Percentiles rank a stretch among this genome's conserved stretches.
Evolutionary conservation across 2,888 invertebrate genomes (phyloP).

Genomic region (Aproaerema taeniolella): DNA sequence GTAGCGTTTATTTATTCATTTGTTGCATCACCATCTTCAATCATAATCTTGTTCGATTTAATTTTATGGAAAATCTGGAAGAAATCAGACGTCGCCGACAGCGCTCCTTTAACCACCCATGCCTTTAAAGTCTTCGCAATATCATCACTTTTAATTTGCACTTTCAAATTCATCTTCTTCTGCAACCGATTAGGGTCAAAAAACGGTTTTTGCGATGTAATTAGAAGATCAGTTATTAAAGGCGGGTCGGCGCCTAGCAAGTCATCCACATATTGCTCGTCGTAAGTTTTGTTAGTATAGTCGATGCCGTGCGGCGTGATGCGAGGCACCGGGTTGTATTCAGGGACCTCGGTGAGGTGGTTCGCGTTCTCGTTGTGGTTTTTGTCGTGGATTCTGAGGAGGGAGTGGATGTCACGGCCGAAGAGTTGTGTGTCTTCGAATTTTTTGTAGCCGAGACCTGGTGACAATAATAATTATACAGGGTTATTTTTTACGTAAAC

Average conservation of each 20-base stretch:
- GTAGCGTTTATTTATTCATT: too few species aligned
- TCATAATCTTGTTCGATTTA: slow-evolving; percentile 43
- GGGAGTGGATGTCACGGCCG: slow-evolving; percentile 46
- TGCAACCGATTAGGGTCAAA: slow-evolving; percentile 35
- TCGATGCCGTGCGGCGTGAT: slow-evolving; percentile 45
- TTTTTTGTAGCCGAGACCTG: slow-evolving; percentile 52
- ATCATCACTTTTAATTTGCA: slow-evolving; percentile 41
- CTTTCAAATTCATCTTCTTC: slow-evolving; percentile 39
- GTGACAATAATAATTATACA: too few species aligned
- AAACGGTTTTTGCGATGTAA: slow-evolving; percentile 35
- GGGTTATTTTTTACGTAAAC: too few species aligned
- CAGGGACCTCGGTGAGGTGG: slow-evolving; percentile 34
- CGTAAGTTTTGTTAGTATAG: slow-evolving; percentile 42
- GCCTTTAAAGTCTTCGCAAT: slow-evolving; percentile 39
- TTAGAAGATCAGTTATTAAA: slow-evolving; percentile 38
- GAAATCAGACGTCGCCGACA: slow-evolving; percentile 46
- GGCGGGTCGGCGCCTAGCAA: slow-evolving; percentile 55
- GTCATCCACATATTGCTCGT: slow-evolving; percentile 40
- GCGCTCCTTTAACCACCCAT: slow-evolving; percentile 39
- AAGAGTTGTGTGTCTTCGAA: slow-evolving; percentile 40
- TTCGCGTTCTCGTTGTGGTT: slow-evolving; percentile 33
- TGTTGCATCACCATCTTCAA: slow-evolving; percentile 22
- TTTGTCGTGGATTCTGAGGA: slow-evolving; percentile 41
- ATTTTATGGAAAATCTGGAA: slow-evolving; percentile 44
- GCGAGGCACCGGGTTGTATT: slow-evolving; percentile 40